These are phyloP conservation scores for Saimiri boliviensis DNA, from an alignment of 2,113 vertebrate genomes.

Conservation along the genomic window DNA sequence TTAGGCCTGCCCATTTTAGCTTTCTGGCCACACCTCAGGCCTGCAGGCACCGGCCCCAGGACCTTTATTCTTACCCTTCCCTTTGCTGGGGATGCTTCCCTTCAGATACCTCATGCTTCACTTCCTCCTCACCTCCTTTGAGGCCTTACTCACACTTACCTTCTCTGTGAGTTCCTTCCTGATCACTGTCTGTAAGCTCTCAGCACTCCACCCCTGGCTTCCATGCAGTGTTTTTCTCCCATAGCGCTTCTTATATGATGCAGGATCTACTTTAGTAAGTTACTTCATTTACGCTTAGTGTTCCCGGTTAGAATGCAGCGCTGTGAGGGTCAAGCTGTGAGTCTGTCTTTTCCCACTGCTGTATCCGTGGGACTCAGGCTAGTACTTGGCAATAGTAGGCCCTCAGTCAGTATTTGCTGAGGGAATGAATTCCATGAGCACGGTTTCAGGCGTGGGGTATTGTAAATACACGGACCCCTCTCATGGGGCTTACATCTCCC, in stretches of 20 bases:
- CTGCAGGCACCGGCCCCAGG: not conserved
- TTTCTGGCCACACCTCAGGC: not conserved
- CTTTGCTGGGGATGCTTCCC: not conserved
- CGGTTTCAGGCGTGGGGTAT: fast-evolving
- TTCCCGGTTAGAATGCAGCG: not conserved
- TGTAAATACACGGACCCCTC: not conserved
- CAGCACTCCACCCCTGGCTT: not conserved
- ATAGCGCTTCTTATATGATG: fast-evolving
- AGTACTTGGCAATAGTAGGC: not conserved
- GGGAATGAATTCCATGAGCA: not conserved
- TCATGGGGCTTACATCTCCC: not conserved
- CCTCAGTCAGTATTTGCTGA: not conserved
- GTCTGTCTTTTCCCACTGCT: too few species aligned
- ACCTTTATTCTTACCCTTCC: not conserved
- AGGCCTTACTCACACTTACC: not conserved
- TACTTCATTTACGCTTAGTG: not conserved
- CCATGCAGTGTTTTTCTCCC: not conserved
- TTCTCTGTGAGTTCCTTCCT: not conserved
- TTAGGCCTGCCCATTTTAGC: not conserved
- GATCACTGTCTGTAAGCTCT: not conserved
- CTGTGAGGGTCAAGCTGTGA: not conserved
- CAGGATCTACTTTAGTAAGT: not conserved
- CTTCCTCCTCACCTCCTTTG: not conserved
- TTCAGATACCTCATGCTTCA: not conserved
- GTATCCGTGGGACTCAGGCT: not conserved